These are phyloP conservation scores for Spheniscus humboldti DNA, from an alignment of 2,797 vertebrate genomes.

Conservation along the genomic window DNA sequence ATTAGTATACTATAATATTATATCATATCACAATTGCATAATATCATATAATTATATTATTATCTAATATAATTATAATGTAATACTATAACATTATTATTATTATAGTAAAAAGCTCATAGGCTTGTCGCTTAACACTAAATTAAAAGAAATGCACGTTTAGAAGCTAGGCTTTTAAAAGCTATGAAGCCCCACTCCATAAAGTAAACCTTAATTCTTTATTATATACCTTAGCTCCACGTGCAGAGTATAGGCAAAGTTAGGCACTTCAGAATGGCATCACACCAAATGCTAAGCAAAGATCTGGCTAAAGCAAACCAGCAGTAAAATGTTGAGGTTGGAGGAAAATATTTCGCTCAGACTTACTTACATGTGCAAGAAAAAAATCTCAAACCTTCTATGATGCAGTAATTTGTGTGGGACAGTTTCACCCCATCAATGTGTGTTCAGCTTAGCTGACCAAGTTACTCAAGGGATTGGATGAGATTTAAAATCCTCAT, in stretches of 20 bases:
- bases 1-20: not conserved
- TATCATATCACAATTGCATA: not conserved
- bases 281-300: not conserved
- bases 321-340: not conserved
- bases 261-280: not conserved
- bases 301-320: not conserved
- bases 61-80: not conserved
- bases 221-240: not conserved
- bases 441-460: not conserved
- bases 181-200: not conserved
- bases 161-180: not conserved
- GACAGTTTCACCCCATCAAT: not conserved
- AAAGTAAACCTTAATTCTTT: not conserved
- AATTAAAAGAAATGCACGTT: not conserved
- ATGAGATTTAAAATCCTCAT: not conserved
- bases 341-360: not conserved
- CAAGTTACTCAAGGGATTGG: not conserved
- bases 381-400: not conserved
- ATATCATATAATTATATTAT: no score
- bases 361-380: not conserved
- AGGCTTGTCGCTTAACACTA: fast-evolving
- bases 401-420: not conserved
- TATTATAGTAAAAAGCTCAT: not conserved
- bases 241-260: fast-evolving
- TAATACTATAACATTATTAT: not conserved